Evolutionary conservation across 2,797 vertebrate genomes (phyloP).

Genomic region (Cirrhinus mrigala): DNA sequence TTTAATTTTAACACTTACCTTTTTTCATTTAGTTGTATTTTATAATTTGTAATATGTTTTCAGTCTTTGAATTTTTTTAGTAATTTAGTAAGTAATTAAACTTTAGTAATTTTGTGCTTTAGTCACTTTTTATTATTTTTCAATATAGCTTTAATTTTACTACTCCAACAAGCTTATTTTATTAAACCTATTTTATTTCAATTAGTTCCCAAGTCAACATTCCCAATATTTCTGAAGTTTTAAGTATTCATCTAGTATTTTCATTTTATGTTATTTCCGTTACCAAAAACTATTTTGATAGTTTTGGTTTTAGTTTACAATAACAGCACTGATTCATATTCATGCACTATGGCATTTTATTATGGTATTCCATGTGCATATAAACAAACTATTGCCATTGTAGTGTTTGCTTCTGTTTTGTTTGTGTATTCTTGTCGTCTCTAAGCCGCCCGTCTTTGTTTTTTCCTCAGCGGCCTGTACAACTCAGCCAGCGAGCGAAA

Average conservation of each 20-base stretch:
- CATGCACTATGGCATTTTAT: background rate
- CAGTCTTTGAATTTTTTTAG: background rate
- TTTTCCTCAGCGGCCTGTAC: slow-evolving; percentile 80
- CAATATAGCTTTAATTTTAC: background rate
- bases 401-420: background rate
- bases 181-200: background rate
- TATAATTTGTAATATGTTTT: no score
- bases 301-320: background rate
- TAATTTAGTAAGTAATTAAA: no score
- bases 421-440: background rate
- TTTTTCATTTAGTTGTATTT: no score
- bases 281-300: background rate
- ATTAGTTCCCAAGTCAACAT: background rate
- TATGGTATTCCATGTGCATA: background rate
- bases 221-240: background rate
- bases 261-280: background rate
- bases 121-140: background rate
- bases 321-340: background rate
- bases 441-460: background rate
- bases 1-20: no score
- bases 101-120: background rate
- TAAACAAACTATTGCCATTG: background rate
- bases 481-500: slow-evolving; percentile 82
- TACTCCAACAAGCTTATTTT: background rate
- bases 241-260: background rate